Base-by-base conservation (phyloP, 92 coral and sea anemone genomes). In the Desmophyllum pertusum region DNA sequence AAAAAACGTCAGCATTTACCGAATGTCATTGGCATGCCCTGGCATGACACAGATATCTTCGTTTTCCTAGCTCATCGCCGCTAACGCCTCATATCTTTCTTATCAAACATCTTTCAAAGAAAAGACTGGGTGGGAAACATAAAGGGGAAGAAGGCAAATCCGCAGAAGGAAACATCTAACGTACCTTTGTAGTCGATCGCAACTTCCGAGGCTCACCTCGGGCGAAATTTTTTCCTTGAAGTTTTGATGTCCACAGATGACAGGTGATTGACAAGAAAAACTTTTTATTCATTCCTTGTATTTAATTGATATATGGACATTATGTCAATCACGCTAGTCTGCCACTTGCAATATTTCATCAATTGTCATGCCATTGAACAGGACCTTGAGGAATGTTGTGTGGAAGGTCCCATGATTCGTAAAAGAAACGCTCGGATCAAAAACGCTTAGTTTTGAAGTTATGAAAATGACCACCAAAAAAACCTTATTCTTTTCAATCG, bases 211-310 rank as follows among this genome's bases (percentile, higher is more conserved):
- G 29, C 35, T 43, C 67, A 64, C 83, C 73, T 78, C 73, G 43
- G 83, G 73, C 83, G 30, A 78, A n/a, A 21, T 25, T 78, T 77
- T 64, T 71, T 30, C 52, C 45, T 42, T 42, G 73, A 78, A 78
- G 67, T 78, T n/a, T 78, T 78, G 70, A 78, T 64, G 83, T 63
- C 73, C 48, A 10, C 19, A 25, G 36, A 21, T 63, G 73, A 78
- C 83, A 78, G 53, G 25, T 45, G 73, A 78, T 78, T 78, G 83
- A 78, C 83, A 64, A 31, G 37, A 18, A 21, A n/a, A 64, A 31
- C 61, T 64, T 74, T 59, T 3, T n/a, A 29, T 59, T 59, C 65
- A 27, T 59, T 59, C 65, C 65, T 6, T 66, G 35, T n/a, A 36
- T 64, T 41, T 64, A 51, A 62, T 78, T 64, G 39, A 42, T 42